Percentiles rank a stretch among this genome's conserved stretches.
Conservation (phyloP, 2,888 invertebrate species). For the Hirtodrosophila confusa region DNA sequence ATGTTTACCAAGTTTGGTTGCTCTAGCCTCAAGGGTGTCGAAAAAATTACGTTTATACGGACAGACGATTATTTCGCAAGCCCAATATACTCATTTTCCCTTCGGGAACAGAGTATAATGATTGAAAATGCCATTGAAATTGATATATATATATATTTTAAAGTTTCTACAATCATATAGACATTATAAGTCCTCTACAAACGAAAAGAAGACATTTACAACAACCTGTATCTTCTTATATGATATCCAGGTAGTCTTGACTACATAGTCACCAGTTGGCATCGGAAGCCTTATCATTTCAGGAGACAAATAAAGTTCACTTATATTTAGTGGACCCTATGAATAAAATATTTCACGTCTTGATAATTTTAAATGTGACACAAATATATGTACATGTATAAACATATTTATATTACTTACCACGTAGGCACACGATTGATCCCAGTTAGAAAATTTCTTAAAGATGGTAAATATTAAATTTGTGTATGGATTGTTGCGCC, state of each 20-base stretch:
- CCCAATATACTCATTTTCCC: too few species aligned
- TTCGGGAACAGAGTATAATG: too few species aligned
- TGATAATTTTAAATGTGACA: too few species aligned
- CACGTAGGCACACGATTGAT: slow-evolving; percentile 5
- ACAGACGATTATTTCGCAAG: too few species aligned
- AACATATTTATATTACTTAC: slow-evolving; percentile 1
- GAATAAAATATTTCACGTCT: background rate
- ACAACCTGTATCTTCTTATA: background rate
- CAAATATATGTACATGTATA: too few species aligned
- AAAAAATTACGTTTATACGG: too few species aligned
- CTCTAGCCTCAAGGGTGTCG: too few species aligned
- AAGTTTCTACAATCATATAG: too few species aligned
- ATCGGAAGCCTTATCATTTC: background rate
- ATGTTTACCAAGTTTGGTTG: too few species aligned
- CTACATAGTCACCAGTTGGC: slow-evolving; percentile 8
- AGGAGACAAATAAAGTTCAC: background rate
- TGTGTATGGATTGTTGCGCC: background rate
- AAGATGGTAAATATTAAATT: slow-evolving; percentile 3
- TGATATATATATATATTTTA: too few species aligned
- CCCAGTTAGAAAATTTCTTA: slow-evolving; percentile 6
- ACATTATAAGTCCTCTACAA: slow-evolving; percentile 7
- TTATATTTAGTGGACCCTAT: background rate
- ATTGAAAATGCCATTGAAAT: too few species aligned
- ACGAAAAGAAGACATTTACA: slow-evolving; percentile 1
- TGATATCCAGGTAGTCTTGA: background rate